A percentile compares a stretch with the other conserved stretches of the same genome.
Evolutionary conservation across 2,888 invertebrate species (phyloP).

Genomic region (Cenopis cana): DNA sequence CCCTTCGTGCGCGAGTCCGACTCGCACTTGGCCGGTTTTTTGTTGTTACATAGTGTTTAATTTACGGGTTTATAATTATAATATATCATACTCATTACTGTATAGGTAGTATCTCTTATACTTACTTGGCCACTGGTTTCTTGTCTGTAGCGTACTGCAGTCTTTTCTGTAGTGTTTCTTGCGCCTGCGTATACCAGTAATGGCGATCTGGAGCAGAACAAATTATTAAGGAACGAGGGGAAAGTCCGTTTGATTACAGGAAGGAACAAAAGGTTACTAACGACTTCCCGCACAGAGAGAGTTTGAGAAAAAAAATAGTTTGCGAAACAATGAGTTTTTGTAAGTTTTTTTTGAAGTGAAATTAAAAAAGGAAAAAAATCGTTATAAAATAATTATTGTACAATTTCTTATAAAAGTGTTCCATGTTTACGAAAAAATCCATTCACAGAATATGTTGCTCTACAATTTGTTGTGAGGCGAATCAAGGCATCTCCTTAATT

Average conservation of each 20-base stretch:
- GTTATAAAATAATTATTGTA: too few relatives aligned
- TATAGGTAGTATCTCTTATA: too few relatives aligned
- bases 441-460: too few relatives aligned
- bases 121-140: slow-evolving; percentile 81
- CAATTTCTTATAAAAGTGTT: too few relatives aligned
- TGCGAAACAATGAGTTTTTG: not conserved
- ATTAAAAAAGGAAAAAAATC: not conserved
- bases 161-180: slow-evolving; percentile 82
- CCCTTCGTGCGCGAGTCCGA: too few relatives aligned
- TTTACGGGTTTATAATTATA: too few relatives aligned
- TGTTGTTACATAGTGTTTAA: too few relatives aligned
- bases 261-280: slow-evolving; percentile 38
- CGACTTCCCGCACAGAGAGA: slow-evolving; percentile 21
- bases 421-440: too few relatives aligned
- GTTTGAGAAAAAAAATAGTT: not conserved
- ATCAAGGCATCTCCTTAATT: too few relatives aligned
- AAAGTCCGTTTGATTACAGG: slow-evolving; percentile 29
- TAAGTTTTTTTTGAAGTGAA: not conserved
- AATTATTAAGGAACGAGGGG: slow-evolving; percentile 32
- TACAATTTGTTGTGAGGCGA: too few relatives aligned
- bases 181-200: slow-evolving; percentile 86
- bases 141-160: slow-evolving; percentile 79
- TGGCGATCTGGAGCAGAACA: slow-evolving; percentile 76
- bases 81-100: too few relatives aligned
- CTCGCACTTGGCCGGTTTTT: too few relatives aligned